Evolutionary conservation across 2,888 invertebrate species (phyloP).

Genomic region (Hesperia comma): DNA sequence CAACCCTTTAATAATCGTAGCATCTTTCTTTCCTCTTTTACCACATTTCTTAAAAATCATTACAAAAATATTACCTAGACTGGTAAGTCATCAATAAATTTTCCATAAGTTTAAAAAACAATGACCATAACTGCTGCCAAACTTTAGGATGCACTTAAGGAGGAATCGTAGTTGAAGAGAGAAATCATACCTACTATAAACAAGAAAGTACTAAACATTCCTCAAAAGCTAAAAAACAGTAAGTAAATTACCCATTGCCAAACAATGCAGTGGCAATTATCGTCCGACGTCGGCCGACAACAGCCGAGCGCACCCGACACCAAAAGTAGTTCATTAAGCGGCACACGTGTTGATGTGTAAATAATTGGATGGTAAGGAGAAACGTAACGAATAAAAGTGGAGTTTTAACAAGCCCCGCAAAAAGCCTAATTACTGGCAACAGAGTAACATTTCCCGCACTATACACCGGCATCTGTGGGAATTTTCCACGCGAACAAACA

Average conservation of each 20-base stretch:
- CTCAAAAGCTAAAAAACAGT: not conserved
- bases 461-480: conserved; percentile 29
- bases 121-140: too few species aligned
- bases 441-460: conserved; percentile 22
- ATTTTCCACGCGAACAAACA: conserved; percentile 19
- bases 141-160: too few species aligned
- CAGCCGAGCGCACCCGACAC: conserved; percentile 27
- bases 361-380: conserved; percentile 38
- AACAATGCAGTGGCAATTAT: conserved; percentile 20
- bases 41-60: too few species aligned
- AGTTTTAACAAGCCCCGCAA: conserved; percentile 46
- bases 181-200: too few species aligned
- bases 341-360: conserved; percentile 36
- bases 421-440: conserved; percentile 45
- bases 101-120: too few species aligned
- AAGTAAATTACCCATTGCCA: conserved; percentile 9
- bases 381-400: conserved; percentile 37
- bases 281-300: conserved; percentile 19
- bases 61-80: too few species aligned
- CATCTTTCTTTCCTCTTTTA: too few species aligned
- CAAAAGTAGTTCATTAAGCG: conserved; percentile 31
- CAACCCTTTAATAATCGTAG: too few species aligned
- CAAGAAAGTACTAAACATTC: too few species aligned
- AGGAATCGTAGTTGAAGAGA: too few species aligned
- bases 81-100: too few species aligned